phyloP scores from a whole-genome alignment of 2,113 vertebrate species.

The Microtus oregoni region DNA sequence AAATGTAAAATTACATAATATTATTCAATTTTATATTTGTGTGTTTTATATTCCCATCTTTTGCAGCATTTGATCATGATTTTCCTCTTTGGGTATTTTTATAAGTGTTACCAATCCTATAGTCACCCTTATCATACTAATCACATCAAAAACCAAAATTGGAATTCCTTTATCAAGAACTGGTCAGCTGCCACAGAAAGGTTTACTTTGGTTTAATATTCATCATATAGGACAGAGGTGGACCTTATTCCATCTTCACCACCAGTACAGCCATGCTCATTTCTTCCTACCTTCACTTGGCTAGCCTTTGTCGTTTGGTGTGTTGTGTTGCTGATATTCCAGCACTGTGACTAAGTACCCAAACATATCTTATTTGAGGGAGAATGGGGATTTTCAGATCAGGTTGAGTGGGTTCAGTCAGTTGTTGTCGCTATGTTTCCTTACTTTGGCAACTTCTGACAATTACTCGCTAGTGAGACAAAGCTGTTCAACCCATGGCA shows the following conservation, averaged over 20 bases:
- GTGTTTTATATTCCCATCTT: background rate
- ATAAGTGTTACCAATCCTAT: background rate
- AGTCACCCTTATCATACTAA: background rate
- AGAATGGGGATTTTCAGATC: background rate
- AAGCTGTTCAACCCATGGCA: background rate
- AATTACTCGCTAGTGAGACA: too few species aligned
- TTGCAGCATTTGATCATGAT: too few species aligned
- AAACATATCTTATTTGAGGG: background rate
- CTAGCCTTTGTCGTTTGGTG: background rate
- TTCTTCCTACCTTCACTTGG: background rate
- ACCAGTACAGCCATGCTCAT: background rate
- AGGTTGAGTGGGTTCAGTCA: background rate
- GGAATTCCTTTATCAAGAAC: background rate
- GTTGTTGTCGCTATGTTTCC: too few species aligned
- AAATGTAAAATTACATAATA: background rate
- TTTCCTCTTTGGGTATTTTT: background rate
- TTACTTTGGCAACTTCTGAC: background rate
- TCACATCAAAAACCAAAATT: background rate
- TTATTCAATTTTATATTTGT: background rate
- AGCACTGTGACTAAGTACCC: background rate
- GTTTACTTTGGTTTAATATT: accelerated
- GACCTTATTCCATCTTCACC: accelerated
- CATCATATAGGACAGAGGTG: background rate
- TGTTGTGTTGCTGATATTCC: too few species aligned
- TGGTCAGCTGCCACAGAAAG: background rate